A percentile compares a stretch with the other conserved stretches of the same genome.
These are phyloP conservation scores for Calidris pugnax DNA, from an alignment of 2,113 vertebrate genomes.

Conservation along the genomic window DNA sequence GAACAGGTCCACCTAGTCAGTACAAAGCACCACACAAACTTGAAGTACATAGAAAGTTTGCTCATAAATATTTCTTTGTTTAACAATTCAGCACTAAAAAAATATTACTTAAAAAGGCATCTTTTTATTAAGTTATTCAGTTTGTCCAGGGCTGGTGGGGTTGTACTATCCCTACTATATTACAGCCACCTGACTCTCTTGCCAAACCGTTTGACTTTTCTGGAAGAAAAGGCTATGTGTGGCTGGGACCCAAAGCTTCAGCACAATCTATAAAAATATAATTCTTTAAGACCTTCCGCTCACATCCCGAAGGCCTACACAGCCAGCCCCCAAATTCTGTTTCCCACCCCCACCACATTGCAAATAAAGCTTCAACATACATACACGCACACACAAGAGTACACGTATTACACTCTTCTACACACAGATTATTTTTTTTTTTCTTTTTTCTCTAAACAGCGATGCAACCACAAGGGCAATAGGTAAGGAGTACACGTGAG, in stretches of 20 bases:
- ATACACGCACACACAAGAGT: not conserved
- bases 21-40: constrained; percentile 71
- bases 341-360: constrained; percentile 36
- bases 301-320: constrained; percentile 63
- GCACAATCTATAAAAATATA: constrained; percentile 71
- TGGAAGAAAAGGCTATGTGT: constrained; percentile 52
- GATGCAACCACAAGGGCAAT: constrained; percentile 59
- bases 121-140: constrained; percentile 67
- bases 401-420: constrained; percentile 56
- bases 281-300: constrained; percentile 57
- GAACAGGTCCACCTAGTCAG: constrained; percentile 54
- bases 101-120: constrained; percentile 75
- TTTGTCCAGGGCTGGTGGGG: constrained; percentile 66
- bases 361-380: constrained; percentile 58
- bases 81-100: constrained; percentile 73
- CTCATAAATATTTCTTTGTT: constrained; percentile 69
- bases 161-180: constrained; percentile 53
- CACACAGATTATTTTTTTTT: not conserved
- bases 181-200: constrained; percentile 52
- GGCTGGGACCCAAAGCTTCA: constrained; percentile 53
- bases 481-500: constrained; percentile 14
- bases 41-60: constrained; percentile 68
- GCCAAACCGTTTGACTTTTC: not conserved
- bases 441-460: constrained; percentile 47
- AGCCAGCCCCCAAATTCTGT: constrained; percentile 64